Percentiles rank a stretch among this genome's conserved stretches.
phyloP scores from a whole-genome alignment of 2,888 invertebrate species.

The Drosophila peninsularis region DNA sequence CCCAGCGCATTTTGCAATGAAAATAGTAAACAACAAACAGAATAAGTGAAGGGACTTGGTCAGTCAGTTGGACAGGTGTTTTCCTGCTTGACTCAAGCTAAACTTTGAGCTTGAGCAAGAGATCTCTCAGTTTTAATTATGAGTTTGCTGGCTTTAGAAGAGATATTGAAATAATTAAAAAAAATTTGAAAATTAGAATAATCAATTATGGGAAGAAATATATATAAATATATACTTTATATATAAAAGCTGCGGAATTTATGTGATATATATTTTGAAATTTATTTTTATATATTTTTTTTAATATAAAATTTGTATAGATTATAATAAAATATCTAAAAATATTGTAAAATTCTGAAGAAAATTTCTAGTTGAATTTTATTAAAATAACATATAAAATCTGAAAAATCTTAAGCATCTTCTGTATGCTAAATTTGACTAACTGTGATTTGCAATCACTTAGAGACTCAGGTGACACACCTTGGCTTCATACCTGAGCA shows the following conservation, averaged over 20 bases:
- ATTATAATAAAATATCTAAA: no score
- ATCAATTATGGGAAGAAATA: no score
- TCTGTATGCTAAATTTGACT: not conserved
- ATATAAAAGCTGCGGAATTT: no score
- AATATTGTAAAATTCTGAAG: no score
- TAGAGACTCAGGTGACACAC: not conserved
- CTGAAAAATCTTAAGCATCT: not conserved
- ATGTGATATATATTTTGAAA: no score
- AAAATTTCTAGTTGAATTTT: no score
- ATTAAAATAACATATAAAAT: not conserved
- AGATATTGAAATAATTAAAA: not conserved
- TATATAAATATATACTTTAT: no score
- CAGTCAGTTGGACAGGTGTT: constrained; percentile 18
- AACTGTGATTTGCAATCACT: not conserved
- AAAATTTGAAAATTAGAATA: no score
- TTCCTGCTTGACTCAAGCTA: not conserved
- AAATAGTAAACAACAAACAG: not conserved
- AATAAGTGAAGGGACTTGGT: constrained; percentile 10
- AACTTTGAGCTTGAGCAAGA: not conserved
- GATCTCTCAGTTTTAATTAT: constrained; percentile 3
- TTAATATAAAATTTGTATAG: no score
- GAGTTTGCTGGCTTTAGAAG: not conserved
- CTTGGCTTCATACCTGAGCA: constrained; percentile 1
- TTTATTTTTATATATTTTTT: no score
- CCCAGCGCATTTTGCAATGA: constrained; percentile 25